These are phyloP conservation scores for Boloria selene DNA, from an alignment of 2,888 invertebrate species.

Conservation along the genomic window DNA sequence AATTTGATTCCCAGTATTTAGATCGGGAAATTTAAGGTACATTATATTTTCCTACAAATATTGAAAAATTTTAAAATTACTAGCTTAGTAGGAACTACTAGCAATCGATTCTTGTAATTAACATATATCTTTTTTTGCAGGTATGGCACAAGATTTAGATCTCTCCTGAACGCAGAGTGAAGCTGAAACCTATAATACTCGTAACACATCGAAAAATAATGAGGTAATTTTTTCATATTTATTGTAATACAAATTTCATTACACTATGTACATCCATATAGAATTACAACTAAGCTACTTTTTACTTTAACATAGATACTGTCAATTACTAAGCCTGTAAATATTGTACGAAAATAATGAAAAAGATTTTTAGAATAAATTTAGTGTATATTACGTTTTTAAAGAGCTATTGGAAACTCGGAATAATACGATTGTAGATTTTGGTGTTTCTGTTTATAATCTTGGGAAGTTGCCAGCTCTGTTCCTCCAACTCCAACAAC, in stretches of 20 bases:
- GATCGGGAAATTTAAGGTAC: no score
- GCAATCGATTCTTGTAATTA: not conserved
- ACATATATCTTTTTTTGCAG: slow-evolving; percentile 7
- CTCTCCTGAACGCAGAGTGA: not conserved
- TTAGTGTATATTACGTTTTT: slow-evolving; percentile 1
- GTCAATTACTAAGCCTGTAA: no score
- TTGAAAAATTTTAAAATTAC: no score
- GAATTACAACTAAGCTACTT: not conserved
- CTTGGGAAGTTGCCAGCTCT: slow-evolving; percentile 54
- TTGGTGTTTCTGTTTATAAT: slow-evolving; percentile 43
- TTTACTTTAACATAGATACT: no score
- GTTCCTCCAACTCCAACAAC: slow-evolving; percentile 42
- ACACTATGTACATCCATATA: not conserved
- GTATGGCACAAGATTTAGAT: not conserved
- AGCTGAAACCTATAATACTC: not conserved
- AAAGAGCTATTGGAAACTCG: slow-evolving; percentile 34
- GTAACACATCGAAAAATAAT: not conserved
- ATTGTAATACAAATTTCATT: not conserved
- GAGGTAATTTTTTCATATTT: slow-evolving; percentile 7
- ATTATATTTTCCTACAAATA: no score
- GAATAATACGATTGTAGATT: slow-evolving; percentile 37
- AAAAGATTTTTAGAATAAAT: not conserved
- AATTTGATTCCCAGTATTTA: no score
- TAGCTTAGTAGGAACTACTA: no score
- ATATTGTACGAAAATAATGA: not conserved